Evolutionary conservation across 1,140 invertebrate species (phyloP), one percentile per base, ranked within the genome.

Genomic region (Belonocnema kinseyi): DNA sequence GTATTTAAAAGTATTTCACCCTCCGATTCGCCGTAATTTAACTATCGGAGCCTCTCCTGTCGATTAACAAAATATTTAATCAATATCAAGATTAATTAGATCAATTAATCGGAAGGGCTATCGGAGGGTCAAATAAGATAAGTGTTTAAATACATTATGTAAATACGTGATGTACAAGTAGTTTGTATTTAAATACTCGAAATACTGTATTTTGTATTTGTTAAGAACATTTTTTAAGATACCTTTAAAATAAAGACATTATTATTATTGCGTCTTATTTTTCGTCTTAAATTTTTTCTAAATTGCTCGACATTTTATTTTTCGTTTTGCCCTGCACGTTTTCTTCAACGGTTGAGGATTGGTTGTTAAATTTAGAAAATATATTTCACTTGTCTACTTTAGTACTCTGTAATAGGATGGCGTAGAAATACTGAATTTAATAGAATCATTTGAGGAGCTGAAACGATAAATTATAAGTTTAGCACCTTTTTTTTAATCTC

Each of bases 131-230:
- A 40, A 16, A 14, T 66, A 66, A 16, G 13, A 40, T 66, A n/a
- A 66, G 14, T 33, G 33, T 16, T 40, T 66, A n/a, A 13, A 40
- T 66, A 66, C 26, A 66, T 26, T 61, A 61, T 66, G 61, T 66
- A 66, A 66, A 66, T 66, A 66, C 61, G 61, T 66, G 61, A 21
- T 66, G 61, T 33, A 66, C n/a, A 66, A 66, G 61, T 40, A 66
- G 61, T 40, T 66, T 66, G 61, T 66, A 66, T 66, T 66, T 66
- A 66, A 66, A 66, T 66, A 66, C 61, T 66, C 61, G 26, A 66
- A 66, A 66, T 66, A 40, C 26, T 66, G 61, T 66, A 66, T 66
- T 66, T 66, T 66, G 61, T 66, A 66, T 66, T 66, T 66, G 61
- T 66, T 66, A 66, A 66, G 61, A 26, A 66, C 61, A 40, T 66